Evolutionary conservation across 2,113 vertebrate species (phyloP).

Genomic region (Trematocara nigrifrons): DNA sequence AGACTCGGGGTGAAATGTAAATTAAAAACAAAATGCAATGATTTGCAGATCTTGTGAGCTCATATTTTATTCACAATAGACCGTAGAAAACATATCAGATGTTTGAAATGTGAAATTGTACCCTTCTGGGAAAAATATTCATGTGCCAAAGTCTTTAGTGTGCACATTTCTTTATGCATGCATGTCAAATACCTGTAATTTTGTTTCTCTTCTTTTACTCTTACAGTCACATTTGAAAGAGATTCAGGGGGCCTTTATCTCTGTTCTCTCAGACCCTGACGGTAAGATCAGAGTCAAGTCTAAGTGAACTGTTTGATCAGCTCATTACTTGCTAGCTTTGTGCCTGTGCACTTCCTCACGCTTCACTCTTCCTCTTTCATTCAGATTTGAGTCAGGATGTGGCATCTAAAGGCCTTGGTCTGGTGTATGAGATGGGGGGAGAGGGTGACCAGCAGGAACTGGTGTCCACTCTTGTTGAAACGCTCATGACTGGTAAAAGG

Average conservation of each 20-base stretch:
- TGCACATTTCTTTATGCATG: background rate
- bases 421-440: slow-evolving; percentile 93
- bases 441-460: slow-evolving; percentile 92
- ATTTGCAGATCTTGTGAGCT: background rate
- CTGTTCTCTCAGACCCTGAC: slow-evolving; percentile 89
- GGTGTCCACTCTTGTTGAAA: slow-evolving; percentile 92
- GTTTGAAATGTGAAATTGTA: background rate
- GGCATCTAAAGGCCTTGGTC: slow-evolving; percentile 94
- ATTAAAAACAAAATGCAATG: background rate
- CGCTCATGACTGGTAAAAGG: slow-evolving; percentile 98
- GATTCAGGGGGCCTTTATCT: slow-evolving; percentile 94
- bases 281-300: slow-evolving; percentile 73
- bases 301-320: background rate
- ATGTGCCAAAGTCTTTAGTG: background rate
- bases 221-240: slow-evolving; percentile 90
- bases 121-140: background rate
- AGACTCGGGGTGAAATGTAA: background rate
- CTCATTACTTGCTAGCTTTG: background rate
- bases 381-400: slow-evolving; percentile 95
- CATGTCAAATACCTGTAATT: background rate
- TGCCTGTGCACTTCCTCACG: background rate
- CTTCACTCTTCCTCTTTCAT: background rate
- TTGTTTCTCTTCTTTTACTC: background rate
- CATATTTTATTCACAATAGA: background rate
- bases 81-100: background rate